phyloP scores from a whole-genome alignment of 2,113 vertebrate genomes.

The Forbesichthys agassizii region DNA sequence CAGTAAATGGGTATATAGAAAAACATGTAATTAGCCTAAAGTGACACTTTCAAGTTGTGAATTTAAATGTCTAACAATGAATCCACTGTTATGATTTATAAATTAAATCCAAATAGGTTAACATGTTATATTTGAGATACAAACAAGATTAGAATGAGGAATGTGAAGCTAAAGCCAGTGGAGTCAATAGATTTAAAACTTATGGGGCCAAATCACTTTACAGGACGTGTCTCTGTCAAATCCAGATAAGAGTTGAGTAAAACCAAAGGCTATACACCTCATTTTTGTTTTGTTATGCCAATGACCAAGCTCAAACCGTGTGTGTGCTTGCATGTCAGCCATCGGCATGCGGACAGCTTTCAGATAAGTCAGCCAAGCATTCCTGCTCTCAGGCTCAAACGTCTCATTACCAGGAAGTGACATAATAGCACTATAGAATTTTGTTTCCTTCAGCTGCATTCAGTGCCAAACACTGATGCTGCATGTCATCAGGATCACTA shows the following conservation, averaged over 20 bases:
- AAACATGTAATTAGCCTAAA: too few species aligned
- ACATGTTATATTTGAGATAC: background rate
- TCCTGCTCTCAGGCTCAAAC: slow-evolving; percentile 41
- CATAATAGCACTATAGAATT: slow-evolving; percentile 51
- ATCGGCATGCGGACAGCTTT: slow-evolving; percentile 59
- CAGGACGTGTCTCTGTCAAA: slow-evolving; percentile 37
- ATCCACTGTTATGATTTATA: too few species aligned
- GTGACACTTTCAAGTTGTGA: too few species aligned
- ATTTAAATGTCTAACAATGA: too few species aligned
- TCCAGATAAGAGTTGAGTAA: slow-evolving; percentile 24
- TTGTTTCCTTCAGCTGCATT: slow-evolving; percentile 73
- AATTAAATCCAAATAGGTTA: too few species aligned
- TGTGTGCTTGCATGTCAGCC: slow-evolving; percentile 58
- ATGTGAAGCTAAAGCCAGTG: background rate
- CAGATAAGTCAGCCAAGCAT: slow-evolving; percentile 71
- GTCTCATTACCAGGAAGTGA: slow-evolving; percentile 55
- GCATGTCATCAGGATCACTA: slow-evolving; percentile 33
- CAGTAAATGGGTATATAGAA: too few species aligned
- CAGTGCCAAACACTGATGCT: slow-evolving; percentile 37
- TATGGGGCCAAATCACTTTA: slow-evolving; percentile 27
- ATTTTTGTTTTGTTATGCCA: slow-evolving; percentile 46
- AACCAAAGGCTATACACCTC: slow-evolving; percentile 20
- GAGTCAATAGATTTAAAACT: slow-evolving; percentile 45
- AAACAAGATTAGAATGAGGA: background rate
- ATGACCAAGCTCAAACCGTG: slow-evolving; percentile 37